These are phyloP conservation scores for Philaenus spumarius DNA, from an alignment of 1,140 invertebrate genomes.

Conservation along the genomic window DNA sequence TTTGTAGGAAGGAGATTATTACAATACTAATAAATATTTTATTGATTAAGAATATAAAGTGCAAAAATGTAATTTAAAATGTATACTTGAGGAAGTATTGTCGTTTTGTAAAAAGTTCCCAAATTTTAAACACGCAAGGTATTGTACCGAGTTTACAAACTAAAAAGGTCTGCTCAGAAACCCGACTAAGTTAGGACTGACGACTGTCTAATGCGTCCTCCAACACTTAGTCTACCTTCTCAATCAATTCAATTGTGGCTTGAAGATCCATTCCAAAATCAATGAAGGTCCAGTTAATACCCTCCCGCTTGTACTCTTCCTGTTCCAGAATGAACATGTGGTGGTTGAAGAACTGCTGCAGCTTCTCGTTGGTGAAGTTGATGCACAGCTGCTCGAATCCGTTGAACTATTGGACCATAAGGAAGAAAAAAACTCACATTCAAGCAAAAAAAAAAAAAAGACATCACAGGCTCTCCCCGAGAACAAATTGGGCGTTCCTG, in stretches of 20 bases:
- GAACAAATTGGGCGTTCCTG: neutral
- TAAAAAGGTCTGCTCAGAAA: no score
- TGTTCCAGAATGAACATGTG: conserved; percentile 96
- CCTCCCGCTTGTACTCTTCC: conserved; percentile 90
- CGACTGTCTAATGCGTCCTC: neutral
- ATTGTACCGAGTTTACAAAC: no score
- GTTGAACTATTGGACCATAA: conserved; percentile 61
- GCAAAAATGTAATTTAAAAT: no score
- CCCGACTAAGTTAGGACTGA: neutral
- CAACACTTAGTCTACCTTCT: conserved; percentile 63
- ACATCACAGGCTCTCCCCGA: no score
- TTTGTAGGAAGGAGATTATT: no score
- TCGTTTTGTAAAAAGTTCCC: no score
- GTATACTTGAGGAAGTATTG: no score
- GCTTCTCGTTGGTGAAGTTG: conserved; percentile 95
- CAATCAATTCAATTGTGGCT: conserved; percentile 86
- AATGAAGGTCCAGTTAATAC: conserved; percentile 86
- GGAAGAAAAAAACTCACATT: conserved; percentile 36
- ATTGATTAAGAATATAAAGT: no score
- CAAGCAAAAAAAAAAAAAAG: no score
- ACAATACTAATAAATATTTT: no score
- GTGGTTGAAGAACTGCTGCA: conserved; percentile 96
- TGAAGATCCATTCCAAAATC: conserved; percentile 94
- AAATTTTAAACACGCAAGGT: no score
- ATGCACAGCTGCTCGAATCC: conserved; percentile 95